Base-by-base conservation (phyloP, 2,113 vertebrate species). In the Megalops atlanticus region DNA sequence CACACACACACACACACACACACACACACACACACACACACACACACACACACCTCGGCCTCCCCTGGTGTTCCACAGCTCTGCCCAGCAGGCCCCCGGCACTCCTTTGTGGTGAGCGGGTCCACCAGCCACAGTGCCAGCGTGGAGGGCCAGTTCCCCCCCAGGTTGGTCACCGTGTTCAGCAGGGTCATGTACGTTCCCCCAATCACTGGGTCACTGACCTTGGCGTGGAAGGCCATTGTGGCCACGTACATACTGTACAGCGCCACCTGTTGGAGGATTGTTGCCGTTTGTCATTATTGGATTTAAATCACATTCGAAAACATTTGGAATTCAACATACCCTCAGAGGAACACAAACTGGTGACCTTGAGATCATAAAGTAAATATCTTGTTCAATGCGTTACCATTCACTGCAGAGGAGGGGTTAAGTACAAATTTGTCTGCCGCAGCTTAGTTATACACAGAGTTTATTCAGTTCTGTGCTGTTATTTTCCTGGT, bases 131-230 rank as follows among this genome's bases (percentile, higher is more conserved):
- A 99, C 85, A 99, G 95, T 0, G 97, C 97, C 35, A 98, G 81
- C 0, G 98, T 99, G 69, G 97, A 96, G 0, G 98, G 98, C 98
- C 98, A 99, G 91, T 99, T 99, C 0, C 96, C 96, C 14, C 98
- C 98, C 24, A 99, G 93, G 80, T 99, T 99, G 0, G 97, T 98
- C 11, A 99, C 95, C 0, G 98, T 99, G 79, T 99, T 99, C 38
- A 99, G 93, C 52, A 99, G 94, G 0, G 98, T 99, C 98, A 99
- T 99, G 88, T 99, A 99, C 24, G 98, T 99, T 41, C 98, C 98
- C 0, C 98, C 98, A 18, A 99, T 99, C 70, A 98, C 88, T 0
- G 98, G 98, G 82, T 99, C 98, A 7, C 98, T 99, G 81, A 99
- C 97, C 87, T 97, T 99, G 85, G 98, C 98, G 0, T 99, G 96